Evolutionary conservation across 1,140 invertebrate genomes (phyloP), one percentile per base, ranked within the genome.

Genomic region (Pseudomyrmex concolor): DNA sequence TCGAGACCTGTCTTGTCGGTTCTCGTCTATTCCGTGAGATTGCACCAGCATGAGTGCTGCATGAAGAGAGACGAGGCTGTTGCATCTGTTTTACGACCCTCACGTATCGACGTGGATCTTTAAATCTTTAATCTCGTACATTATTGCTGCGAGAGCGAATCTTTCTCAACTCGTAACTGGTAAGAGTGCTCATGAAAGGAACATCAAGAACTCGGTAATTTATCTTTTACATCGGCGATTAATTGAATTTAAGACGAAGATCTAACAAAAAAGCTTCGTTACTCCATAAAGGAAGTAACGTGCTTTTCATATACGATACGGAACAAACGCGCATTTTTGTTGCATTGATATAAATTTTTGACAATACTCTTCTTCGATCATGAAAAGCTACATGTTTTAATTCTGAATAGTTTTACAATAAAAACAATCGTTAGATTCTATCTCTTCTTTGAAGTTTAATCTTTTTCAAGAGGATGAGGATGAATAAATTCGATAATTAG

Each of bases 1-100:
- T 70, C 76, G 76, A 7, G n/a, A 71, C 54, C 54, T 59, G 76
- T 60, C 66, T 71, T 71, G 76, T 80, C 76, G 48, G 66, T 48
- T 80, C 76, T 48, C 45, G 76, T 80, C 76, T 71, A 70, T 43
- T 12, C 64, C 54, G 54, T 34, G 54, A 71, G 66, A 64, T 76
- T 64, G 48, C 63, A 19, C 48, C 59, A 25, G 15, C 45, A 48
- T 43, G 17, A 59, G 43, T 50, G 34, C 48, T 13, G n/a, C n/a
- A 9, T 19, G 57, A 10, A 3, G n/a, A 59, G 66, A 50, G 19
- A 50, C 66, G 66, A 71, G 59, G 54, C 54, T 80, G 66, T 80
- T 71, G 76, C 76, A 19, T 71, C 71, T 70, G 59, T 34, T 34
- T 34, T 59, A 55, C 34, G 13, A 48, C 19, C 50, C 34, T 34